Evolutionary conservation across 2,797 vertebrate species (phyloP), one percentile per base, ranked within the genome.

Genomic region (Telmatherina bonti): DNA sequence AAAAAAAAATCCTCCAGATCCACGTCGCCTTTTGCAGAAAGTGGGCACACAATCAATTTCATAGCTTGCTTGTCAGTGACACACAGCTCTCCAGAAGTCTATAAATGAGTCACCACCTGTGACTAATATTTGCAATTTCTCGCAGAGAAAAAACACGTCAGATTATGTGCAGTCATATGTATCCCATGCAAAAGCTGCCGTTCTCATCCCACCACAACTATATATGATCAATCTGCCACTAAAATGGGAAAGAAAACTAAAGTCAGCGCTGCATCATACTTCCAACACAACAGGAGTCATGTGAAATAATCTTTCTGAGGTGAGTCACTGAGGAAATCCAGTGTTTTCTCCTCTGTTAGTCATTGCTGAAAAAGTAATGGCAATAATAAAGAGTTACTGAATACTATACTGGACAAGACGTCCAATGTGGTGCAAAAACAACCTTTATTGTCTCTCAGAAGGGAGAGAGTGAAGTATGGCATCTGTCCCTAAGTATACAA

Each of bases 191-290:
- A n/a, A 22, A n/a, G 4, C 7, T n/a, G n/a, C 9, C 10, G 9
- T 24, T n/a, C 12, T 36, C 35, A 4, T 36, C 11, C 12, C 35
- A 36, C 12, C 35, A 36, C 11, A 49, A 49, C 9, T 10, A 22
- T 11, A 49, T 22, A 2, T 3, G 10, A 24, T 29, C 20, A 31
- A 7, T 58, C 38, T 36, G 18, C 33, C 31, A 38, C 26, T 22
- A 20, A 38, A 24, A 5, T 51, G 27, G 16, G 22, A 59, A 7
- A 51, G 31, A 43, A 67, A 49, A 36, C 31, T 24, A 13, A 41
- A n/a, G 41, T 68, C 24, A 52, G n/a, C 24, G 47, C 12, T 51
- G 35, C 55, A 58, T 68, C 24, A 51, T 36, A 51, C 26, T 59
- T 53, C 31, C 45, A 36, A 52, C 45, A 69, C 31, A 47, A 38